These are phyloP conservation scores for Chamaea fasciata DNA, from an alignment of 2,113 vertebrate species.

Conservation along the genomic window DNA sequence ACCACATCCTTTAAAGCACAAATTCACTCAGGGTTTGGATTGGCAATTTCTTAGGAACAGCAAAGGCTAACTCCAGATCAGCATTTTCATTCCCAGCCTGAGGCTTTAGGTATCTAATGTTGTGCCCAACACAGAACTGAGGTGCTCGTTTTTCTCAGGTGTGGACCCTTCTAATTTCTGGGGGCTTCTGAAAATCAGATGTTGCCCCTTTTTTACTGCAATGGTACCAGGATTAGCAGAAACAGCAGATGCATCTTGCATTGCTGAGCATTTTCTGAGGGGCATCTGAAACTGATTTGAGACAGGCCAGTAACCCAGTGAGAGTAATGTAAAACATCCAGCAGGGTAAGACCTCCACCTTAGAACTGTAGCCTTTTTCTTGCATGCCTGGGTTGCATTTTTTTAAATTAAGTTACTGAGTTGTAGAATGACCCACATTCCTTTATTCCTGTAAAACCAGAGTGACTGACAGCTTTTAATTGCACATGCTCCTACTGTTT, in stretches of 20 bases:
- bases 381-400: constrained; percentile 18
- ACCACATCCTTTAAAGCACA: constrained; percentile 31
- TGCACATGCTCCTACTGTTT: not conserved
- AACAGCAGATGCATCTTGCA: not conserved
- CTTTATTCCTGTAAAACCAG: not conserved
- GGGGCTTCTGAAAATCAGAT: not conserved
- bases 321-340: constrained; percentile 11
- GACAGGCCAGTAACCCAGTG: not conserved
- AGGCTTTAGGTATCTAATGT: not conserved
- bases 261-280: not conserved
- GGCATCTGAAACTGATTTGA: constrained; percentile 35
- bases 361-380: not conserved
- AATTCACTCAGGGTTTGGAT: not conserved
- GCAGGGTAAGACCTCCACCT: constrained; percentile 13
- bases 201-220: not conserved
- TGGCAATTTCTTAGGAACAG: not conserved
- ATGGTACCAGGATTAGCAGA: not conserved
- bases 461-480: not conserved
- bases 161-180: not conserved
- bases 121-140: not conserved
- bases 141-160: not conserved
- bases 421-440: not conserved
- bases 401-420: constrained; percentile 35
- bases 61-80: not conserved
- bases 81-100: not conserved